Evolutionary conservation across 2,113 vertebrate species (phyloP), one percentile per base, ranked within the genome.

Genomic region (Albula goreensis): DNA sequence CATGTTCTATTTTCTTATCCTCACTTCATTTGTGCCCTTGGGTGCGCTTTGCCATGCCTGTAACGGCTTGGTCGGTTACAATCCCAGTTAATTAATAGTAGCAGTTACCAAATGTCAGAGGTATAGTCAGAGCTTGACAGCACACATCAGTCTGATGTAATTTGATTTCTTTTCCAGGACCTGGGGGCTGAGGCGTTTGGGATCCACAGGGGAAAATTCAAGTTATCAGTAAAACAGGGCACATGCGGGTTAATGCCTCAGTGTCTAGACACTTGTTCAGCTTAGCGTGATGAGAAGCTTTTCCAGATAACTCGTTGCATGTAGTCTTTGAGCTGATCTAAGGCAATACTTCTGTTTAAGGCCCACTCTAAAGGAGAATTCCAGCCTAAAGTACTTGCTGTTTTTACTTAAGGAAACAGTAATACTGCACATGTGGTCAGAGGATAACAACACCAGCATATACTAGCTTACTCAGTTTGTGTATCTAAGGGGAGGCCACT

Each of bases 1-100:
- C 17, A 48, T 86, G 82, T n/a, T 66, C 41, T 82, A 41, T 74
- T 77, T 56, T 66, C 22, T 66, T 66, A 66, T 66, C 60, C 83
- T 11, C 70, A 19, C 13, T 41, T 10, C 5, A 12, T 77, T 41
- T 10, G 2, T n/a, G 49, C 57, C n/a, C 57, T 6, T 49, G n/a
- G 22, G 56, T 85, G 80, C 80, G 79, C 74, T 17, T 11, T 56
- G 25, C 25, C 85, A 56, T 83, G 80, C 88, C 86, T 82, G 48
- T 51, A 83, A 86, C 77, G 66, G 57, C 89, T 85, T 60, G 87
- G 83, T 89, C 77, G 19, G 80, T 89, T 88, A 60, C 74, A 88
- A 83, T 90, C 83, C 49, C 70, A 49, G 90, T 90, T 89, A 91
- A 91, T 92, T 89, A 90, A 90, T 83, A 86, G 88, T 85, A 87